Conservation (phyloP, 2,888 invertebrate species). For the Phanerotoma sp. region DNA sequence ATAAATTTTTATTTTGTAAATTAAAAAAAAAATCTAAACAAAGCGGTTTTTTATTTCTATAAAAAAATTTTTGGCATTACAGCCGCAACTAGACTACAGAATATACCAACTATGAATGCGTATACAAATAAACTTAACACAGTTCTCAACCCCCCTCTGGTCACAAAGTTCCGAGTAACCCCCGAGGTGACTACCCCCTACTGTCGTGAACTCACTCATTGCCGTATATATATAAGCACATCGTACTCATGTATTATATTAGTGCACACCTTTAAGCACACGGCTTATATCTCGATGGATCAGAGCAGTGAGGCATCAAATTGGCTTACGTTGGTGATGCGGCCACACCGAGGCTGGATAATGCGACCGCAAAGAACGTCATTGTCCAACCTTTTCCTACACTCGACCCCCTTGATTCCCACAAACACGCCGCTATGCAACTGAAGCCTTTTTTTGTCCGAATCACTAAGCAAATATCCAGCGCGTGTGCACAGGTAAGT, state of each 20-base stretch:
- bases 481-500: constrained; percentile 16
- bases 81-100: no score
- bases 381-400: constrained; percentile 23
- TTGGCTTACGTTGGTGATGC: constrained; percentile 50
- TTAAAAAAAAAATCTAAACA: no score
- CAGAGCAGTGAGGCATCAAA: constrained; percentile 52
- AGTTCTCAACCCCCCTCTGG: constrained; percentile 23
- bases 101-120: neutral
- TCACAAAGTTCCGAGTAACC: constrained; percentile 1
- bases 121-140: no score
- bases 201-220: constrained; percentile 27
- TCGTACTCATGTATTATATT: constrained; percentile 23
- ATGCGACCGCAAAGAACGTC: constrained; percentile 21
- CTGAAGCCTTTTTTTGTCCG: constrained; percentile 4
- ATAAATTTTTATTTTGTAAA: no score
- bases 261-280: constrained; percentile 25
- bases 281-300: constrained; percentile 45
- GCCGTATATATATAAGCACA: constrained; percentile 29
- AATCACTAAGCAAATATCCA: constrained; percentile 13
- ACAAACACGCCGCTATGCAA: neutral
- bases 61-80: no score
- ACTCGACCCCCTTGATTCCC: constrained; percentile 4
- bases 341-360: constrained; percentile 26
- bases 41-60: no score
- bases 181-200: constrained; percentile 12